phyloP scores from a whole-genome alignment of 1,140 invertebrate genomes.

The Temnothorax curvispinosus region DNA sequence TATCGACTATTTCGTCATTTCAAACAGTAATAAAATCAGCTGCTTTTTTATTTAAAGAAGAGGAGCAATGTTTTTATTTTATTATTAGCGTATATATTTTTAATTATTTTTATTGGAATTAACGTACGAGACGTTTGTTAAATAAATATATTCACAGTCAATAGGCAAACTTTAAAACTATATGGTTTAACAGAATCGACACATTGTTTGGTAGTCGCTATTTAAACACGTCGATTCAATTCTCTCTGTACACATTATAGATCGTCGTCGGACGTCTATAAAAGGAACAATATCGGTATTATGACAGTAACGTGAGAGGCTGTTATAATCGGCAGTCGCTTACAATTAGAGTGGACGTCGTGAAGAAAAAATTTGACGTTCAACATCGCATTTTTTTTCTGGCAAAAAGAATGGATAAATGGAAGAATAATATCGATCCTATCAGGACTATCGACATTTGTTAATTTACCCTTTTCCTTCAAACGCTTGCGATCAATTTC shows the following conservation, averaged over 20 bases:
- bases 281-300: background rate
- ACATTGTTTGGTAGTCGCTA: background rate
- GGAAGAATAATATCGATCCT: constrained; percentile 8
- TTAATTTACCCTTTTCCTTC: background rate
- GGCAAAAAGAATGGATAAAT: background rate
- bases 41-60: background rate
- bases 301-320: background rate
- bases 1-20: background rate
- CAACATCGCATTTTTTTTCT: constrained; percentile 1
- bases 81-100: no score
- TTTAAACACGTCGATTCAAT: background rate
- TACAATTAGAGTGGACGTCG: background rate
- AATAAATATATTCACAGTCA: background rate
- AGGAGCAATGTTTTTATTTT: background rate
- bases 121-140: background rate
- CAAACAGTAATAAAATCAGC: background rate
- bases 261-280: background rate
- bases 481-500: background rate
- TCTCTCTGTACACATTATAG: background rate
- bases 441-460: background rate
- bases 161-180: background rate
- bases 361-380: constrained; percentile 8
- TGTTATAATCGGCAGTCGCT: background rate
- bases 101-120: background rate
- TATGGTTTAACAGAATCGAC: background rate